These are phyloP conservation scores for Acronicta aceris DNA, from an alignment of 2,888 invertebrate genomes.

Conservation along the genomic window DNA sequence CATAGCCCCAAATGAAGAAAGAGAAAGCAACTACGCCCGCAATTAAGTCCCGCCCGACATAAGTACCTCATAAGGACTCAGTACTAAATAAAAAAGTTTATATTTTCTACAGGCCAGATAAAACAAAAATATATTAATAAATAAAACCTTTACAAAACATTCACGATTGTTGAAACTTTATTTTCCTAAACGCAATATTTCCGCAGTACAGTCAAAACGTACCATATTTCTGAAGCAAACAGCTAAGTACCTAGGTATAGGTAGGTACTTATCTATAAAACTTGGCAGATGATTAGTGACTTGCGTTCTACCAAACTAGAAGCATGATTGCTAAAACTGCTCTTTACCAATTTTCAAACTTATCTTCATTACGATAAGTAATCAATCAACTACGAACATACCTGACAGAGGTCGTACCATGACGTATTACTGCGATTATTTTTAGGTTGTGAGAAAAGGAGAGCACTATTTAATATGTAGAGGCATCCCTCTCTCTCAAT, in stretches of 20 bases:
- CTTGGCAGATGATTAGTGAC: neutral
- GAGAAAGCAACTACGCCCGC: no score
- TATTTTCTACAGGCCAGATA: slow-evolving; percentile 20
- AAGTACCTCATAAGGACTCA: no score
- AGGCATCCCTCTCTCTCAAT: no score
- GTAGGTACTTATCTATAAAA: no score
- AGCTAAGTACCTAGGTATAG: no score
- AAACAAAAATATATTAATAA: slow-evolving; percentile 44
- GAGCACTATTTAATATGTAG: no score
- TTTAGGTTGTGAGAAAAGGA: no score
- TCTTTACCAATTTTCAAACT: neutral
- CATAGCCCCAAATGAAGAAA: no score
- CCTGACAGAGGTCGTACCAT: neutral
- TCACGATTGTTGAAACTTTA: slow-evolving; percentile 40
- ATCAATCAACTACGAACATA: neutral
- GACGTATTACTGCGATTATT: no score
- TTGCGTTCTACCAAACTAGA: neutral
- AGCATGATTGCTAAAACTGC: neutral
- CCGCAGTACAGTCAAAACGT: slow-evolving; percentile 28
- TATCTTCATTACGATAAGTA: neutral
- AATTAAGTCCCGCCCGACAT: no score
- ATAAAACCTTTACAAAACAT: slow-evolving; percentile 48
- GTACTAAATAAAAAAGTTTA: no score
- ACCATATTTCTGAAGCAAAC: neutral
- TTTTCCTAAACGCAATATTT: slow-evolving; percentile 38